Evolutionary conservation across 2,797 vertebrate species (phyloP), one percentile per base, ranked within the genome.

Genomic region (Antennarius maculatus): DNA sequence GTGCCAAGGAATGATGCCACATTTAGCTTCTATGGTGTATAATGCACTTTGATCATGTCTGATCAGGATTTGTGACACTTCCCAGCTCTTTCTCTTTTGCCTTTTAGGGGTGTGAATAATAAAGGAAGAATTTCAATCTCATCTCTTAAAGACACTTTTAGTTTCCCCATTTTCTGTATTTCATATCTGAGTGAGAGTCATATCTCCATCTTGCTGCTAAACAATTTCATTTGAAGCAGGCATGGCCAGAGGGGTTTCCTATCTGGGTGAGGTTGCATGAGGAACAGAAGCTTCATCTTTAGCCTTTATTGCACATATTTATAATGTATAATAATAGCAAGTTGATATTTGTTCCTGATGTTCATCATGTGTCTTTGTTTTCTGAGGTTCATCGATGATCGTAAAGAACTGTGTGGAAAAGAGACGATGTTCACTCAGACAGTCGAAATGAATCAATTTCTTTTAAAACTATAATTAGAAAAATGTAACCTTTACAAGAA

Each of bases 41-140:
- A 71, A 89, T 83, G 72, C 84, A 76, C 84, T 88, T 90, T 89
- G 76, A 89, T 87, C 66, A 69, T 43, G 10, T 77, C 81, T 85
- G 81, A 86, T 90, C 78, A 81, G 72, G 82, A 81, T 74, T 68
- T 84, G 76, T 80, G 81, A 86, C 81, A 86, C 61, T 78, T 85
- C 54, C 31, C 47, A 41, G 27, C 64, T 69, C 55, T 53, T 48
- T 82, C 63, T 54, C 60, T 69, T 73, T 60, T 72, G 73, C 77
- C 86, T 71, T 57, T 76, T 80, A 69, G 79, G 80, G 78, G 74
- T 88, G 72, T 88, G 55, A 88, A 90, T 86, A 87, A 87, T 83
- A 67, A 83, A 86, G 50, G 47, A 83, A 74, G 48, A 45, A 53
- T 74, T 15, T 43, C 42, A 14, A 43, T 15, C 42, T 43, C 42